Evolutionary conservation across 2,888 invertebrate genomes (phyloP), one percentile per base, ranked within the genome.

Genomic region (Buathra laborator): DNA sequence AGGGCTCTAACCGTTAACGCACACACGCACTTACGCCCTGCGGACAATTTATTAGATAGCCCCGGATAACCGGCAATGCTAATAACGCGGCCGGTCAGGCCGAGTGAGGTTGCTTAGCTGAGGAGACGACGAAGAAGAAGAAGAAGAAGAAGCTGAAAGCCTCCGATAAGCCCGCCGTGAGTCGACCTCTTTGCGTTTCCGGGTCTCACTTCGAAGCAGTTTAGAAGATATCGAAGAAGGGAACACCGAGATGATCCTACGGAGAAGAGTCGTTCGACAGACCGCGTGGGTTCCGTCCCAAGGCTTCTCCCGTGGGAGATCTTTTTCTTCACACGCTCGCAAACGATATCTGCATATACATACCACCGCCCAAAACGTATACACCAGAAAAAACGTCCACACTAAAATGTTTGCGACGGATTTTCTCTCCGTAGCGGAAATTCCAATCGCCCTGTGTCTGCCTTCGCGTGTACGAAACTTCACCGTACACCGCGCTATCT

Each of bases 1-100:
- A 86, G 85, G 85, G 86, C 86, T 90, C 92, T 93, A 93, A 93
- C 90, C 88, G 92, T 90, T 90, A 91, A 90, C 89, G 92, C 89
- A 91, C 90, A 92, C 91, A 91, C 88, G 89, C 89, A 86, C 88
- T 88, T 87, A 87, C 89, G 88, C 90, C 87, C 88, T 79, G 76
- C 88, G 87, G 89, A 91, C 92, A 93, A 93, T 93, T 93, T 93
- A 93, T 93, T 93, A 93, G 92, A 92, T 90, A 90, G 91, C 89
- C 88, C 87, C 79, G 91, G 92, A 93, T 93, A 93, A 93, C 89
- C 89, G 90, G 89, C 90, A 91, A 90, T 89, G 92, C 92, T 91
- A 93, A 93, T 93, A 93, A 92, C 90, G 85, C 87, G 81, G 74
- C 77, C 74, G 64, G 68, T 67, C 24, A 51, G 64, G 72, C 9